phyloP scores from a whole-genome alignment of 2,888 invertebrate genomes.

The Incurvaria masculella region DNA sequence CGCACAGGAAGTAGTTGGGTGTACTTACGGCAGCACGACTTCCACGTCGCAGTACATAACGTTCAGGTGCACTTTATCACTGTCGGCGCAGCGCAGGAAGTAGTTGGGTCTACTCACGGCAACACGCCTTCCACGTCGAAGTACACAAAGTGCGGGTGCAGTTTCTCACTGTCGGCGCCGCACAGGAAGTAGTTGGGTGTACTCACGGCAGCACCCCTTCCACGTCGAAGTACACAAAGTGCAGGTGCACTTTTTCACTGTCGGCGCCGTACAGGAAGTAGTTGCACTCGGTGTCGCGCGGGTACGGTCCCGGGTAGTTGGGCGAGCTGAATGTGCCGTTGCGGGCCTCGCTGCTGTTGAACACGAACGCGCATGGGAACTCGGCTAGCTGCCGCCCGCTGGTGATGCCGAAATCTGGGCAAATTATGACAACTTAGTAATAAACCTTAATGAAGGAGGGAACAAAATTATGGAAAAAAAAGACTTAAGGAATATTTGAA shows the following conservation, averaged over 20 bases:
- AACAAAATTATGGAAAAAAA: too few species aligned
- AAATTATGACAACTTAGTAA: not conserved
- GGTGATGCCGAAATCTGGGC: constrained; percentile 83
- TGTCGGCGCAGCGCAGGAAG: constrained; percentile 78
- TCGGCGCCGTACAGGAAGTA: constrained; percentile 84
- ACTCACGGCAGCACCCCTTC: constrained; percentile 94
- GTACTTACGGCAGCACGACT: constrained; percentile 92
- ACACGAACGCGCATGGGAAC: constrained; percentile 84
- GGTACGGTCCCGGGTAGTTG: constrained; percentile 88
- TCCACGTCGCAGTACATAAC: constrained; percentile 94
- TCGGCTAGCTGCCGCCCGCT: constrained; percentile 74
- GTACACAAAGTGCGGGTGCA: constrained; percentile 82
- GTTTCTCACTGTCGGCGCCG: constrained; percentile 72
- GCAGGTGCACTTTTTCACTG: constrained; percentile 76
- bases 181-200: constrained; percentile 82
- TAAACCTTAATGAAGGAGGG: too few species aligned
- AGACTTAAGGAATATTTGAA: not conserved
- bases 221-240: constrained; percentile 90
- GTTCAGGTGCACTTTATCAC: constrained; percentile 77
- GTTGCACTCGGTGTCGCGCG: constrained; percentile 86
- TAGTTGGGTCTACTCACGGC: constrained; percentile 82
- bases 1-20: too few species aligned
- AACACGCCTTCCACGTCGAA: constrained; percentile 94
- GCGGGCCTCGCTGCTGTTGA: constrained; percentile 75
- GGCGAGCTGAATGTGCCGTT: constrained; percentile 85